A percentile compares a stretch with the other conserved stretches of the same genome.
phyloP scores from a whole-genome alignment of 2,888 invertebrate species.

The Lasioglossum zephyrum region DNA sequence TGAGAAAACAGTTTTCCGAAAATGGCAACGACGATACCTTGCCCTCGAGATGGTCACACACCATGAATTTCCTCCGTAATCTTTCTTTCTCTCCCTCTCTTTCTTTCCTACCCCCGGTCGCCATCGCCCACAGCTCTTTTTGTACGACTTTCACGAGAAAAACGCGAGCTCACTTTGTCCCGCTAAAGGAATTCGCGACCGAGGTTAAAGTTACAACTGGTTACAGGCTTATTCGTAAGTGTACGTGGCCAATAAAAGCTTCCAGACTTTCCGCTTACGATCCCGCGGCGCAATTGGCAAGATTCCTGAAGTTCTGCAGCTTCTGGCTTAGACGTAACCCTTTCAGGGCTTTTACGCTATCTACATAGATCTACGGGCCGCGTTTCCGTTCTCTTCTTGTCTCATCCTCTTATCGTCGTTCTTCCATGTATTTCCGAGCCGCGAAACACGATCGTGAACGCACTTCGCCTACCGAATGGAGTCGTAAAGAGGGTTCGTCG shows the following conservation, averaged over 20 bases:
- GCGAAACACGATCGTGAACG: slow-evolving; percentile 46
- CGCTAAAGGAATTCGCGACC: slow-evolving; percentile 13
- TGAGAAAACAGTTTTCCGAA: slow-evolving; percentile 18
- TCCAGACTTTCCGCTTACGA: slow-evolving; percentile 31
- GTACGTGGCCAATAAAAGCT: slow-evolving; percentile 61
- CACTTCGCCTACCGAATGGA: slow-evolving; percentile 46
- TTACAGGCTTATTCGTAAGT: slow-evolving; percentile 49
- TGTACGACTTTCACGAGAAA: background rate
- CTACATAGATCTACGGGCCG: slow-evolving; percentile 38
- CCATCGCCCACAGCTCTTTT: background rate
- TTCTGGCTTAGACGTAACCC: slow-evolving; percentile 30
- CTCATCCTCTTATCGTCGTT: slow-evolving; percentile 27
- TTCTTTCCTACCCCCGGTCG: background rate
- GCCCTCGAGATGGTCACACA: slow-evolving; percentile 10
- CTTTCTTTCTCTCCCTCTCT: background rate
- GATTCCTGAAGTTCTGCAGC: slow-evolving; percentile 38
- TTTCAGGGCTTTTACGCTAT: slow-evolving; percentile 48
- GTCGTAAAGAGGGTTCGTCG: slow-evolving; percentile 42
- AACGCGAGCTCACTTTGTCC: slow-evolving; percentile 6
- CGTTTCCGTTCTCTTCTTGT: slow-evolving; percentile 23
- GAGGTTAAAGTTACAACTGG: slow-evolving; percentile 48
- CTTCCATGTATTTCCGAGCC: slow-evolving; percentile 43
- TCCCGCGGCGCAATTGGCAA: slow-evolving; percentile 49
- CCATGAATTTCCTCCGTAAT: slow-evolving; percentile 27
- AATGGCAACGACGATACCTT: slow-evolving; percentile 32